phyloP scores from a whole-genome alignment of 1,140 invertebrate genomes.

The Solenopsis fugax region DNA sequence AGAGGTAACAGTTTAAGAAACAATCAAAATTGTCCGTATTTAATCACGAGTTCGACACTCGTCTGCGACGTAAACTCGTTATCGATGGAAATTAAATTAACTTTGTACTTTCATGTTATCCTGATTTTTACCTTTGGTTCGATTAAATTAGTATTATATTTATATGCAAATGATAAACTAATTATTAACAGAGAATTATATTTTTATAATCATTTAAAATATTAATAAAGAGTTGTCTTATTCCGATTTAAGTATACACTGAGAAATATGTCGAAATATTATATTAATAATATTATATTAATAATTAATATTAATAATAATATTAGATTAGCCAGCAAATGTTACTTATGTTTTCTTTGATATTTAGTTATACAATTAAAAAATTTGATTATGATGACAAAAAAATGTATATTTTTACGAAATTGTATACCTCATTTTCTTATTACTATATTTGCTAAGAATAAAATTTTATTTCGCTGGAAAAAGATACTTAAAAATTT shows the following conservation, averaged over 20 bases:
- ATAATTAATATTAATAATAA: no score
- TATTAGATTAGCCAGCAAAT: no score
- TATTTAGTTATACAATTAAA: no score
- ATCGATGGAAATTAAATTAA: background rate
- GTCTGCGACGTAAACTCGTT: background rate
- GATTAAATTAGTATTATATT: background rate
- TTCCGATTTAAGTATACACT: background rate
- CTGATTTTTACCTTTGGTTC: background rate
- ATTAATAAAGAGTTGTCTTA: background rate
- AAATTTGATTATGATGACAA: no score
- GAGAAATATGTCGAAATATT: no score
- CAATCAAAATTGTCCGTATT: slow-evolving; percentile 12
- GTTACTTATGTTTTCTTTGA: no score
- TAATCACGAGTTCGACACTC: slow-evolving; percentile 23
- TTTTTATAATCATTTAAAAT: background rate
- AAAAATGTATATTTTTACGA: no score
- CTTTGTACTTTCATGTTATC: background rate
- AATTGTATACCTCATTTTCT: no score
- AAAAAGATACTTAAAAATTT: no score
- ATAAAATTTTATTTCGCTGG: no score
- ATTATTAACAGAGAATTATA: background rate
- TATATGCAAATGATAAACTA: background rate
- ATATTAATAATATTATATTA: no score
- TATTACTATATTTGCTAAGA: no score
- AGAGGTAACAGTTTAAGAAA: slow-evolving; percentile 41